These are phyloP conservation scores for Prosapia bicincta DNA, from an alignment of 2,888 invertebrate genomes.

Conservation along the genomic window DNA sequence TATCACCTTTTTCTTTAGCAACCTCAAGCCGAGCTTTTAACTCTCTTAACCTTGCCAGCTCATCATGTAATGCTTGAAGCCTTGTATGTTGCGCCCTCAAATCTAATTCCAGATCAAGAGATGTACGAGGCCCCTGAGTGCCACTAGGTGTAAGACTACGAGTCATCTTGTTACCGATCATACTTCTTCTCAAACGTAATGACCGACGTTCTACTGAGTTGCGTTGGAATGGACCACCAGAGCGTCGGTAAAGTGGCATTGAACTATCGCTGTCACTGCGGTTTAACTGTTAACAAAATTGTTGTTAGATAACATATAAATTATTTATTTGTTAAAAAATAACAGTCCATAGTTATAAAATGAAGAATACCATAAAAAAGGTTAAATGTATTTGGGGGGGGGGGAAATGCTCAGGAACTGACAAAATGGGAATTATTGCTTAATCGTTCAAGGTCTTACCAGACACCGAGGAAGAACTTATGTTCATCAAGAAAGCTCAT, in stretches of 20 bases:
- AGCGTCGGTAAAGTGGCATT: conserved; percentile 80
- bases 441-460: too few species aligned
- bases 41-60: conserved; percentile 75
- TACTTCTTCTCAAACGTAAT: conserved; percentile 65
- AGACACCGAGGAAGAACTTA: too few species aligned
- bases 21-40: conserved; percentile 75
- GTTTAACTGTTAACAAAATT: conserved; percentile 62
- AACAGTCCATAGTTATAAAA: too few species aligned
- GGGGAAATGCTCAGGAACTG: too few species aligned
- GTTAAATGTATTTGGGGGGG: too few species aligned
- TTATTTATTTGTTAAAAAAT: too few species aligned
- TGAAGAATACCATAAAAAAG: too few species aligned
- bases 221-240: conserved; percentile 74
- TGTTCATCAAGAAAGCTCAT: too few species aligned
- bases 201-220: conserved; percentile 88
- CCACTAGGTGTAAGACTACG: conserved; percentile 22
- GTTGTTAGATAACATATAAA: neutral
- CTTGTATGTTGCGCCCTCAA: conserved; percentile 87
- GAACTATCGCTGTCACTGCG: conserved; percentile 96
- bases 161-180: conserved; percentile 2
- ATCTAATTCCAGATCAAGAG: conserved; percentile 88
- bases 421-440: too few species aligned
- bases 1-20: conserved; percentile 78
- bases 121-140: conserved; percentile 60
- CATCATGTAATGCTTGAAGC: conserved; percentile 76